These are phyloP conservation scores for Gibbula magus DNA, from an alignment of 2,888 invertebrate species.

Conservation along the genomic window DNA sequence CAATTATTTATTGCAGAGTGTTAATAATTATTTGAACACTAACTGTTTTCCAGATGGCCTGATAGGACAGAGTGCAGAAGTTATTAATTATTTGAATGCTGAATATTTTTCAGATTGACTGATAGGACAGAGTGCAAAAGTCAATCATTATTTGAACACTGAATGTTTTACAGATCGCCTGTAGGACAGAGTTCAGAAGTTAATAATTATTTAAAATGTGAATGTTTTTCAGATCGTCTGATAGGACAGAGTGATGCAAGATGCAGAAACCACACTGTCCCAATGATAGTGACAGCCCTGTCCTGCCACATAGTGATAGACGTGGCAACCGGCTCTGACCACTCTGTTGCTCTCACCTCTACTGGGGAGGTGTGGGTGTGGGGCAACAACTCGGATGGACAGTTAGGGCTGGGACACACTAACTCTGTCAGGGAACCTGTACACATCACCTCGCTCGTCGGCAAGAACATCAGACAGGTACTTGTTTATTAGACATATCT, in stretches of 20 bases:
- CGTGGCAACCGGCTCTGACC: constrained; percentile 81
- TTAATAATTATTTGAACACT: too few relatives aligned
- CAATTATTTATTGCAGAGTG: too few relatives aligned
- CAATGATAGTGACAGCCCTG: constrained; percentile 78
- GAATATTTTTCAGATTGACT: too few relatives aligned
- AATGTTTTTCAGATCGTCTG: constrained; percentile 76
- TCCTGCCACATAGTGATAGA: constrained; percentile 78
- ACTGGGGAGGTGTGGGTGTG: constrained; percentile 80
- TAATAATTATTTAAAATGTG: too few relatives aligned
- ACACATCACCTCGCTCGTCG: constrained; percentile 77
- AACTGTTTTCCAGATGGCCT: too few relatives aligned
- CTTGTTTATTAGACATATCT: neutral
- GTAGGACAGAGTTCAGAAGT: too few relatives aligned
- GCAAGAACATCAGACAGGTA: constrained; percentile 79
- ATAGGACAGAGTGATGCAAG: constrained; percentile 79
- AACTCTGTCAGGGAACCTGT: constrained; percentile 79
- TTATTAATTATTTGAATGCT: too few relatives aligned
- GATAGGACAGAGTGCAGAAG: too few relatives aligned
- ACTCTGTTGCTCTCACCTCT: constrained; percentile 79
- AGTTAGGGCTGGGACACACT: constrained; percentile 80
- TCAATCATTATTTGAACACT: too few relatives aligned
- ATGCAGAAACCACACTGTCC: constrained; percentile 77
- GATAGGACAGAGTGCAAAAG: too few relatives aligned
- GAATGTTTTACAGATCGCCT: too few relatives aligned
- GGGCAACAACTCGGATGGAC: constrained; percentile 82